phyloP scores from a whole-genome alignment of 2,888 invertebrate species.

The Rhingia rostrata region DNA sequence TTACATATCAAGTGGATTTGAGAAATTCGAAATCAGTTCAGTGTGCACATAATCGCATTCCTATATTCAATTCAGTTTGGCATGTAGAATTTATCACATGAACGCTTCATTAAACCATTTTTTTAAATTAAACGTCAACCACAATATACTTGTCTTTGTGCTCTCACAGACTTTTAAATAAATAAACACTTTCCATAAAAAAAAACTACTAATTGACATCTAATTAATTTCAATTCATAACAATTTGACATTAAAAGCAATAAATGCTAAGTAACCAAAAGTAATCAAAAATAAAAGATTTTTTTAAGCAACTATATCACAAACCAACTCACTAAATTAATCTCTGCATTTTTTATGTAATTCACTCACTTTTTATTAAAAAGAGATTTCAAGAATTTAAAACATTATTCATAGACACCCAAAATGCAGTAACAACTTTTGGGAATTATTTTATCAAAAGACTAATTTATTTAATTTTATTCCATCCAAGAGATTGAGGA shows the following conservation, averaged over 20 bases:
- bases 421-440: slow-evolving; percentile 15
- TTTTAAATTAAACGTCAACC: background rate
- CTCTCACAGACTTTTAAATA: background rate
- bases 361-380: slow-evolving; percentile 5
- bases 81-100: too few relatives aligned
- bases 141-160: slow-evolving; percentile 41
- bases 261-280: background rate
- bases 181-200: background rate
- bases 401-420: too few relatives aligned
- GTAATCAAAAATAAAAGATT: background rate
- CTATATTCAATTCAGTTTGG: too few relatives aligned
- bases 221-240: slow-evolving; percentile 6
- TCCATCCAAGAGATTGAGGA: background rate
- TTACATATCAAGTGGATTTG: too few relatives aligned
- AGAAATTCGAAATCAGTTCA: too few relatives aligned
- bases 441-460: slow-evolving; percentile 36
- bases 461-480: background rate
- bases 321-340: slow-evolving; percentile 60
- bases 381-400: background rate
- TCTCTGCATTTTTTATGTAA: slow-evolving; percentile 53
- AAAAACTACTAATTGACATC: background rate
- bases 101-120: too few relatives aligned
- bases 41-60: too few relatives aligned
- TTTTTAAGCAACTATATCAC: slow-evolving; percentile 30
- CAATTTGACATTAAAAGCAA: slow-evolving; percentile 2